Evolutionary conservation across 2,888 invertebrate species (phyloP).

Genomic region (Microctonus aethiopoides): DNA sequence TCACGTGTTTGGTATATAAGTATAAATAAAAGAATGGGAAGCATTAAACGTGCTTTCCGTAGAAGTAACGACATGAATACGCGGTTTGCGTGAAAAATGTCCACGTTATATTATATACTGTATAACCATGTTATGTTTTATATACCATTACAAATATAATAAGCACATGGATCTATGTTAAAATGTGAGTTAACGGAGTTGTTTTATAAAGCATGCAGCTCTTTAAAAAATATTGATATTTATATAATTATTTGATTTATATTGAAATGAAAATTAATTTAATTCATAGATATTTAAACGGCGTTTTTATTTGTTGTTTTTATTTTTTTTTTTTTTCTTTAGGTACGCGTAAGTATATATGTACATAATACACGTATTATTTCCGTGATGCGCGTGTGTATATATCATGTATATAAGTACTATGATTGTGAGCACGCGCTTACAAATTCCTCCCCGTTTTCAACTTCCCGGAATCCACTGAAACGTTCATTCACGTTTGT

Average conservation of each 20-base stretch:
- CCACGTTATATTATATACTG: slow-evolving; percentile 2
- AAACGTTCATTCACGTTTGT: slow-evolving; percentile 45
- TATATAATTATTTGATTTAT: too few relatives aligned
- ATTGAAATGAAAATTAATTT: too few relatives aligned
- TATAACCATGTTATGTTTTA: too few relatives aligned
- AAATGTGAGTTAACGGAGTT: too few relatives aligned
- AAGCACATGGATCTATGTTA: too few relatives aligned
- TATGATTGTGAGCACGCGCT: slow-evolving; percentile 34
- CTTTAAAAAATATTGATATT: too few relatives aligned
- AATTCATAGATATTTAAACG: too few relatives aligned
- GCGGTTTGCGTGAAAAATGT: slow-evolving; percentile 18
- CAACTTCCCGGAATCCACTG: slow-evolving; percentile 59
- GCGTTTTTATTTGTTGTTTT: not conserved
- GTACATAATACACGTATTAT: too few relatives aligned
- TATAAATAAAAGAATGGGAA: slow-evolving; percentile 34
- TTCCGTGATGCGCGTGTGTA: not conserved
- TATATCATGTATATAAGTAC: slow-evolving; percentile 5
- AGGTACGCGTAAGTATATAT: not conserved
- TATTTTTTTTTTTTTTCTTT: not conserved
- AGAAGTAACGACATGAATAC: slow-evolving; percentile 26
- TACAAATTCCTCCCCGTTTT: slow-evolving; percentile 58
- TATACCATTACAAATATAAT: too few relatives aligned
- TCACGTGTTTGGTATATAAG: slow-evolving; percentile 33
- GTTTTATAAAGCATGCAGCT: too few relatives aligned
- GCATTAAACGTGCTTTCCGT: slow-evolving; percentile 34